Percentiles rank a stretch among this genome's conserved stretches.
Conservation (phyloP, 2,797 vertebrate genomes). For the Coluber constrictor region DNA sequence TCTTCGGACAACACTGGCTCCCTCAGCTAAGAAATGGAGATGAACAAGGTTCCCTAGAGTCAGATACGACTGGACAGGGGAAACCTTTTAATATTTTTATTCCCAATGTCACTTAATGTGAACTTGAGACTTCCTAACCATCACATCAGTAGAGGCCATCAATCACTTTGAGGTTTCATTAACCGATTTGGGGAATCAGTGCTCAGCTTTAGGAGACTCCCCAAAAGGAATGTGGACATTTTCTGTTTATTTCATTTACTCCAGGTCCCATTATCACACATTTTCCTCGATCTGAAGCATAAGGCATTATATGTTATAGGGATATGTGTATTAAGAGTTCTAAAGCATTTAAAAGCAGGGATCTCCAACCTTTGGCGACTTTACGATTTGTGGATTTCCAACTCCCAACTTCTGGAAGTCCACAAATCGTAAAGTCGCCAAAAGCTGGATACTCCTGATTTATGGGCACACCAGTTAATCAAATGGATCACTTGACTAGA, state of each 20-base stretch:
- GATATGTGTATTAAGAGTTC: background rate
- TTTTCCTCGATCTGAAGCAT: background rate
- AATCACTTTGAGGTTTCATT: background rate
- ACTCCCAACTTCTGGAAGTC: background rate
- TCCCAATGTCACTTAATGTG: background rate
- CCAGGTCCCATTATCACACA: background rate
- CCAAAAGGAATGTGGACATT: background rate
- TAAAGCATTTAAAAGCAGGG: background rate
- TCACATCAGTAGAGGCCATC: background rate
- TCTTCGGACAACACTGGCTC: background rate
- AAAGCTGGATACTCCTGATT: background rate
- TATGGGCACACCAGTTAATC: background rate
- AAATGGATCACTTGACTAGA: background rate
- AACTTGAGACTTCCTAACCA: background rate
- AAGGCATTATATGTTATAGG: background rate
- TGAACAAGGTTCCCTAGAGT: background rate
- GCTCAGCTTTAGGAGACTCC: background rate
- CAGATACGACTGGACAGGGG: background rate
- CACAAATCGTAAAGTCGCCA: too few species aligned
- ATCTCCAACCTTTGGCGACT: background rate
- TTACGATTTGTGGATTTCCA: background rate
- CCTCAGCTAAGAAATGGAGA: background rate
- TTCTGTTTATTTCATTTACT: background rate
- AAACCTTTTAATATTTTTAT: background rate
- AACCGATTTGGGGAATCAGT: too few species aligned